Base-by-base conservation (phyloP, 2,888 invertebrate species). In the Rhabditophanes sp. region DNA sequence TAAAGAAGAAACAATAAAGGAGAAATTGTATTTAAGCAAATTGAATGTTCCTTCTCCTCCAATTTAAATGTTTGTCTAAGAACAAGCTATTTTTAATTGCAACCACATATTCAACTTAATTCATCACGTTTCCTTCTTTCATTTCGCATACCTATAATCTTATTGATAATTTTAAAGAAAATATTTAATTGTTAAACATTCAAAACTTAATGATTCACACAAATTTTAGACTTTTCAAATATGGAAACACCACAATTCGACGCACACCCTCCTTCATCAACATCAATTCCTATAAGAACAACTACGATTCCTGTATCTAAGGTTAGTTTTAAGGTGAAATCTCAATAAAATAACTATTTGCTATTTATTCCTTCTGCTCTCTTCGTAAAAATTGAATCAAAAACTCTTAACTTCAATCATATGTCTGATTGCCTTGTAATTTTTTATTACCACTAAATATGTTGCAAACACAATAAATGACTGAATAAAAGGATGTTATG, bases 221-320 rank as follows among this genome's bases (percentile, higher is more conserved):
- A 15, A 30, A 9, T 5, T 9, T 26, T 32, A 16, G 4, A 14
- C 7, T 32, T 32, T 32, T 9, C 31, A 32, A 30, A 23, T 32
- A 32, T 32, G 33, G 33, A 32, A 30, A 18, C 24, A 12, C 33
- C 24, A 18, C 33, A 25, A 8, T 15, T 30, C 9, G 24, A 15
- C 12, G 33, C 24, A n/a, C 33, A 14, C 8, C 33, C 33, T 22
- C 33, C 33, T 8, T 15, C 25, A 25, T 15, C 25, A 14, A 25
- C 14, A 14, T 15, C 14, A 15, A 14, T 15, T 25, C 14, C 25
- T 25, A 25, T 15, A 6, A 15, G 14, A n/a, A n/a, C n/a, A n/a
- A n/a, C n/a, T n/a, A n/a, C n/a, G n/a, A n/a, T n/a, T n/a, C n/a
- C n/a, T n/a, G n/a, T n/a, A n/a, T n/a, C n/a, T n/a, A n/a, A n/a